Evolutionary conservation across 2,113 vertebrate species (phyloP).

Genomic region (Circaetus cinerascens): DNA sequence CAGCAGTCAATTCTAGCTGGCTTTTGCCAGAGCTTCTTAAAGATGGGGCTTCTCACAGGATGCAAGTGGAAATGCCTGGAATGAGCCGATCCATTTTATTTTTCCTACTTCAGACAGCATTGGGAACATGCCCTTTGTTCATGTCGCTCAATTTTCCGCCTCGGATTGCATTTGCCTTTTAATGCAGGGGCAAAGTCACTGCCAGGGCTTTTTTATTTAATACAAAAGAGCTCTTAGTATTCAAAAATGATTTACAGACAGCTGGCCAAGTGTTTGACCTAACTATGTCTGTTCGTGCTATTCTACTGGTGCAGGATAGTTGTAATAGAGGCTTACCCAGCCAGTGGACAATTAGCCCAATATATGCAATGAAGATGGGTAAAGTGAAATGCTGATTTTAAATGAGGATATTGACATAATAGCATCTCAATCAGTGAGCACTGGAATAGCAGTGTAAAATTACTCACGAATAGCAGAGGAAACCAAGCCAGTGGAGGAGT

Average conservation of each 20-base stretch:
- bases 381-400: conserved; percentile 58
- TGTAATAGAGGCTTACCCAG: conserved; percentile 35
- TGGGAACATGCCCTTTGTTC: conserved; percentile 13
- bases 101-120: conserved; percentile 5
- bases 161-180: conserved; percentile 48
- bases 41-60: not conserved
- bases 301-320: conserved; percentile 23
- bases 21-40: not conserved
- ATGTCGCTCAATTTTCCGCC: not conserved
- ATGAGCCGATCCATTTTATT: conserved; percentile 20
- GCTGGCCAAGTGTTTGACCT: conserved; percentile 59
- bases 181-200: conserved; percentile 48
- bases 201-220: conserved; percentile 40
- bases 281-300: not conserved
- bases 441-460: conserved; percentile 47
- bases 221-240: conserved; percentile 57
- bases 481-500: conserved; percentile 20
- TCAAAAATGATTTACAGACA: conserved; percentile 56
- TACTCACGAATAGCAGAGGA: not conserved
- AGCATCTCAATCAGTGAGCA: conserved; percentile 44
- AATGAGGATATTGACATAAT: conserved; percentile 60
- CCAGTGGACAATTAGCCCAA: conserved; percentile 51
- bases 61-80: not conserved
- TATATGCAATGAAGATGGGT: conserved; percentile 21
- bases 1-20: not conserved